phyloP scores from a whole-genome alignment of 2,113 vertebrate genomes.

The Corythornis vintsioides region DNA sequence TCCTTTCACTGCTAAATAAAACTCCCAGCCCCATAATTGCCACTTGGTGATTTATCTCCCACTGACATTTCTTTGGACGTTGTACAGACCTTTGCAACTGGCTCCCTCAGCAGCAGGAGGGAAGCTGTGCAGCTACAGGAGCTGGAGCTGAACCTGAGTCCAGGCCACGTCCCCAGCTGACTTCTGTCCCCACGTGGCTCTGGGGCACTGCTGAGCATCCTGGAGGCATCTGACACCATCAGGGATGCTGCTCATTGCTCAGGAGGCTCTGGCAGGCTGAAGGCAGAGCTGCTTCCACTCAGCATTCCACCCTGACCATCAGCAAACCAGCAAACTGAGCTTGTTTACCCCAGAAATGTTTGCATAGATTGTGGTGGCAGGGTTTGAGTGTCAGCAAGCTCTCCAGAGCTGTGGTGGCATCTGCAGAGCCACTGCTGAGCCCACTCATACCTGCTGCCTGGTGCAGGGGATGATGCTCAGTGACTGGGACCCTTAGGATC shows the following conservation, averaged over 20 bases:
- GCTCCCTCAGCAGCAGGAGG: background rate
- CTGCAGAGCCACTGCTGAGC: background rate
- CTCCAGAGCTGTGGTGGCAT: fast-evolving
- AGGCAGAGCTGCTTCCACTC: background rate
- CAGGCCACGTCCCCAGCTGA: background rate
- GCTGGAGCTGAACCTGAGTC: background rate
- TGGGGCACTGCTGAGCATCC: fast-evolving
- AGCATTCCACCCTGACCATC: fast-evolving
- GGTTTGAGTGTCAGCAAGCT: fast-evolving
- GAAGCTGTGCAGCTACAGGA: background rate
- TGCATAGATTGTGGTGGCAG: fast-evolving
- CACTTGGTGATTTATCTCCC: slow-evolving; percentile 52
- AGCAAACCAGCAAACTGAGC: background rate
- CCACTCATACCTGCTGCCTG: background rate
- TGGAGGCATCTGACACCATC: background rate
- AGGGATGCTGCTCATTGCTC: background rate
- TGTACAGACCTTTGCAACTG: background rate
- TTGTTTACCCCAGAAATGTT: background rate
- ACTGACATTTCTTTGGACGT: slow-evolving; percentile 12
- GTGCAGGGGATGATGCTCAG: background rate
- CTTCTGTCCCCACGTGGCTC: background rate
- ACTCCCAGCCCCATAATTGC: slow-evolving; percentile 13
- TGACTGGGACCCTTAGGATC: background rate
- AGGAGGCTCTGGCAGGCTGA: background rate
- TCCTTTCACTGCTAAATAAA: slow-evolving; percentile 59